Evolutionary conservation across 2,113 vertebrate species (phyloP).

Genomic region (Mystacornis crossleyi): DNA sequence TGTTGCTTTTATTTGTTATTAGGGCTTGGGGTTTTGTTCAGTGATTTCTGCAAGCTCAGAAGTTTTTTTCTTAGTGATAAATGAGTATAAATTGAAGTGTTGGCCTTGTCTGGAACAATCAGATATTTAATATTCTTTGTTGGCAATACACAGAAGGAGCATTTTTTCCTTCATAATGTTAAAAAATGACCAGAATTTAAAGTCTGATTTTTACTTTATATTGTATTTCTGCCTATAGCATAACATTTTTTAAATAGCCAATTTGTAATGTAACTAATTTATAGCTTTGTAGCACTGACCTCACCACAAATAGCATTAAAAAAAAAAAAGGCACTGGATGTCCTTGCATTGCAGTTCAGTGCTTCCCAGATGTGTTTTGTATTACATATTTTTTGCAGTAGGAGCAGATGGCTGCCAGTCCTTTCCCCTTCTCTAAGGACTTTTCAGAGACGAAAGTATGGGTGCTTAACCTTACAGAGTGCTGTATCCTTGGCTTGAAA

Average conservation of each 20-base stretch:
- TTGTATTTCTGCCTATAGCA: background rate
- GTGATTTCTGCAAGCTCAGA: background rate
- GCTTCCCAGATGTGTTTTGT: background rate
- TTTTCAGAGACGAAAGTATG: background rate
- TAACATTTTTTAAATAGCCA: background rate
- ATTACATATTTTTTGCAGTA: background rate
- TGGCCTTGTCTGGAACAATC: background rate
- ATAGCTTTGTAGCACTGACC: background rate
- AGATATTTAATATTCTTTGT: background rate
- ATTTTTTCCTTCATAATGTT: background rate
- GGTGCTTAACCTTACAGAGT: background rate
- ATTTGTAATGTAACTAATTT: background rate
- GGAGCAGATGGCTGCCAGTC: background rate
- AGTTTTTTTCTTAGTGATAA: background rate
- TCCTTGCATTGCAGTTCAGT: background rate
- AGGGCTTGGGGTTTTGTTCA: background rate
- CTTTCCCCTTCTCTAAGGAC: background rate
- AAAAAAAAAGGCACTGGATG: background rate
- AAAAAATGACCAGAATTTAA: background rate
- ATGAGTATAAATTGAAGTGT: conserved; percentile 7
- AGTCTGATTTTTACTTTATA: background rate
- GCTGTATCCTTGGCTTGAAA: background rate
- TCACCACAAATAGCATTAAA: background rate
- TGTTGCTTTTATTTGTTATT: background rate
- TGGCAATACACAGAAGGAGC: background rate